Base-by-base conservation (phyloP, 2,888 invertebrate species). In the Phorcus lineatus region DNA sequence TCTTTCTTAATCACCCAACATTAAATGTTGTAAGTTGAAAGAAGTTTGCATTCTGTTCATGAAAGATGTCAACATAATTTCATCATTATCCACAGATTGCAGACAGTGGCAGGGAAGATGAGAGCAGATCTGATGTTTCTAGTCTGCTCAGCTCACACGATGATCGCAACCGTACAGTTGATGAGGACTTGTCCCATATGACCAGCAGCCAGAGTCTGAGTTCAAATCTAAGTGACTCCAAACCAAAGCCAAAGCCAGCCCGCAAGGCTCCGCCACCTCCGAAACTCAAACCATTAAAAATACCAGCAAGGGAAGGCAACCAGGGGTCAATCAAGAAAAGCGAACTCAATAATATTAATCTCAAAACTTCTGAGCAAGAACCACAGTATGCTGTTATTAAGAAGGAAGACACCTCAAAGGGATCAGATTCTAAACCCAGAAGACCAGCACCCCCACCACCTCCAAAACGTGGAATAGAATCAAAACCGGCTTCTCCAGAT, bases 221-320 rank as follows among this genome's bases (percentile, higher is more conserved):
- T 70, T 79, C 77, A 2, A 67, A 74, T 13, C 70, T 66, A n/a
- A 19, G 52, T 19, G 79, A 67, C 6, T 24, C 81, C 19, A 82
- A 84, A 74, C 80, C 84, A 13, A 84, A 83, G 57, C 87, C 84
- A 13, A 84, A 83, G 57, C 87, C 88, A 3, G 82, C 81, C 9
- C 79, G 87, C 13, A 87, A 84, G 76, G 87, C 87, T 47, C 87
- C 87, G 7, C 82, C 82, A 17, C 87, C 86, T 22, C 88, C 87
- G 16, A 78, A 57, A 67, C 76, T 24, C 40, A 80, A 78, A 78
- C 62, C 80, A 17, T 67, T 74, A 66, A n/a, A 78, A 70, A 70
- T 70, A 40, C 70, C 70, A 66, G 24, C 53, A 9, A 24, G 55
- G 28, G 17, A 74, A 28, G 17, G 62, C 22, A 22, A 36, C 16